These are phyloP conservation scores for Fringilla coelebs DNA, from an alignment of 2,797 vertebrate genomes.

Conservation along the genomic window DNA sequence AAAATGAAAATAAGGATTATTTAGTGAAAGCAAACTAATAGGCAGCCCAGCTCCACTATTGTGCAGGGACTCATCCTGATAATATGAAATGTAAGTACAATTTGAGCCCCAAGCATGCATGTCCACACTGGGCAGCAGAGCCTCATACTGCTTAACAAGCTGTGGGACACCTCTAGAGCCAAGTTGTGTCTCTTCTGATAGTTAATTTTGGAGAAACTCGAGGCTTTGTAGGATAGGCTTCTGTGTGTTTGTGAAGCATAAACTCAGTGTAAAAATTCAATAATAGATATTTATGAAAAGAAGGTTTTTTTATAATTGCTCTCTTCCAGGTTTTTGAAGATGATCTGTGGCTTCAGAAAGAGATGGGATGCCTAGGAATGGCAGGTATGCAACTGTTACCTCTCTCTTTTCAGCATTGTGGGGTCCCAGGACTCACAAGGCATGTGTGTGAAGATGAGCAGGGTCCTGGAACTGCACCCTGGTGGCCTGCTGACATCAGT, in stretches of 20 bases:
- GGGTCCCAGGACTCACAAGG: background rate
- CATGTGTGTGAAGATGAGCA: background rate
- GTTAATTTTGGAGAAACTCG: background rate
- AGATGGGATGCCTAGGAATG: background rate
- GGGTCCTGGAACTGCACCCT: background rate
- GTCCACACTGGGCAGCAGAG: background rate
- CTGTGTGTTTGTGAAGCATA: background rate
- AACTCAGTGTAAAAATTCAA: background rate
- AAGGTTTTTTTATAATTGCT: background rate
- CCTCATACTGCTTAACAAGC: background rate
- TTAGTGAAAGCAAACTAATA: background rate
- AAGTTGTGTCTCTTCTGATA: background rate
- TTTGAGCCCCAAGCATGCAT: background rate
- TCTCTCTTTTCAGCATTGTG: background rate
- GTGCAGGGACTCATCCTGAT: background rate
- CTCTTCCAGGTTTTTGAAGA: constrained; percentile 18
- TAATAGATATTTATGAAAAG: background rate
- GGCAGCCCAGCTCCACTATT: background rate
- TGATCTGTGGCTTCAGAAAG: background rate
- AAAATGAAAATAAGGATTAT: background rate
- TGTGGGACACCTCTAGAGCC: background rate
- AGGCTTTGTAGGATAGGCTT: background rate
- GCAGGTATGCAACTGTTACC: constrained; percentile 39
- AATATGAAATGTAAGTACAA: background rate
- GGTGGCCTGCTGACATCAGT: background rate